Percentiles rank a stretch among this genome's conserved stretches.
Conservation (phyloP, 2,797 vertebrate species). For the Todus mexicanus region DNA sequence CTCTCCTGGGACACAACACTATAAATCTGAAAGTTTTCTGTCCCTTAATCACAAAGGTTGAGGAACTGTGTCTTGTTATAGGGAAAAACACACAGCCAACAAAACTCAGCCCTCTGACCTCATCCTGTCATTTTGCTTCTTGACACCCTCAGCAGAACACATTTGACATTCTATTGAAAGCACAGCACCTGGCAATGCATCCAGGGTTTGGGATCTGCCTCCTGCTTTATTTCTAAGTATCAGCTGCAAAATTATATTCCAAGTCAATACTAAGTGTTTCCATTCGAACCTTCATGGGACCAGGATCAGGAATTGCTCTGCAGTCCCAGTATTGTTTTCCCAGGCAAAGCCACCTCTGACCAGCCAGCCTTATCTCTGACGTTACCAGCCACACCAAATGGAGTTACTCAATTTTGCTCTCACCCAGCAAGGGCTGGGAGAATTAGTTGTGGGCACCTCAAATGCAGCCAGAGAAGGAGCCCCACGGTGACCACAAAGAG, state of each 20-base stretch:
- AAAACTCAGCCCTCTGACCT: not conserved
- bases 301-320: not conserved
- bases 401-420: not conserved
- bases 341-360: not conserved
- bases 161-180: not conserved
- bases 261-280: not conserved
- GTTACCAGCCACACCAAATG: not conserved
- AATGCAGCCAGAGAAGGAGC: not conserved
- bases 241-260: not conserved
- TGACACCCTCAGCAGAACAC: not conserved
- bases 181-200: not conserved
- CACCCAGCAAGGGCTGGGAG: not conserved
- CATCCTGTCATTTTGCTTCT: not conserved
- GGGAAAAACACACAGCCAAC: not conserved
- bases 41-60: not conserved
- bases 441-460: not conserved
- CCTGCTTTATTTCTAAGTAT: not conserved
- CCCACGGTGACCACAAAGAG: not conserved
- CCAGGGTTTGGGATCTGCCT: not conserved
- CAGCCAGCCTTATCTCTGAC: not conserved
- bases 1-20: not conserved
- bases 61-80: not conserved
- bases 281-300: not conserved
- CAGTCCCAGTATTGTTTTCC: not conserved
- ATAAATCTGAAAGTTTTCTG: not conserved